Conservation (phyloP, 1,140 invertebrate genomes). For the Atta cephalotes region DNA sequence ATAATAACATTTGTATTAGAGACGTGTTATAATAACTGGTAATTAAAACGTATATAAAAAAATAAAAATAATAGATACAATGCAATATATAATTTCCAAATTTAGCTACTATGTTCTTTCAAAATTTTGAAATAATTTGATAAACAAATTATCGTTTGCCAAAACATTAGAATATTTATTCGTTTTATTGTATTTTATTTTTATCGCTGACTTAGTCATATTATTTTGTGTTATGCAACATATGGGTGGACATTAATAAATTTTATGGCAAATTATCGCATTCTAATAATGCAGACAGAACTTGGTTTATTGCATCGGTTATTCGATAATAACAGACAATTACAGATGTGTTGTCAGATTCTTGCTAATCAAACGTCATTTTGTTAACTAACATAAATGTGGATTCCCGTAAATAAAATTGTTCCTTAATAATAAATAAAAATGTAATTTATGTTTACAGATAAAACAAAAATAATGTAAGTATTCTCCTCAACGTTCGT, state of each 20-base stretch:
- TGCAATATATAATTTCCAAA: not conserved
- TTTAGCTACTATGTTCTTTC: not conserved
- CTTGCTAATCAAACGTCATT: constrained; percentile 19
- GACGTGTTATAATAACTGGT: not conserved
- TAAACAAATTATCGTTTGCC: not conserved
- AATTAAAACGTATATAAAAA: not conserved
- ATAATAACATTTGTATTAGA: not conserved
- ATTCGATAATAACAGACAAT: constrained; percentile 31
- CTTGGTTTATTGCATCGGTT: constrained; percentile 23
- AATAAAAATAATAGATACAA: constrained; percentile 5
- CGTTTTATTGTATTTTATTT: not conserved
- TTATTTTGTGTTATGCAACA: not conserved
- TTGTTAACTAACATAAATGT: constrained; percentile 21
- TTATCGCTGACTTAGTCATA: not conserved
- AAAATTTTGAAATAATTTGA: constrained; percentile 19
- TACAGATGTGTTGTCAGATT: not conserved
- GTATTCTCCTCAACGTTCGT: not conserved
- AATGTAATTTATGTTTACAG: not conserved
- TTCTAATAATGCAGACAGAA: constrained; percentile 36
- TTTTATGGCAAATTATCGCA: constrained; percentile 21
- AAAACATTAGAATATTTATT: not conserved
- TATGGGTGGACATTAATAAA: constrained; percentile 23
- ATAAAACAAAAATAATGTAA: constrained; percentile 4
- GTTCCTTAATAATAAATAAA: not conserved
- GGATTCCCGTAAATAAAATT: constrained; percentile 5